phyloP scores from a whole-genome alignment of 1,140 invertebrate species.

The Drosophila auraria region DNA sequence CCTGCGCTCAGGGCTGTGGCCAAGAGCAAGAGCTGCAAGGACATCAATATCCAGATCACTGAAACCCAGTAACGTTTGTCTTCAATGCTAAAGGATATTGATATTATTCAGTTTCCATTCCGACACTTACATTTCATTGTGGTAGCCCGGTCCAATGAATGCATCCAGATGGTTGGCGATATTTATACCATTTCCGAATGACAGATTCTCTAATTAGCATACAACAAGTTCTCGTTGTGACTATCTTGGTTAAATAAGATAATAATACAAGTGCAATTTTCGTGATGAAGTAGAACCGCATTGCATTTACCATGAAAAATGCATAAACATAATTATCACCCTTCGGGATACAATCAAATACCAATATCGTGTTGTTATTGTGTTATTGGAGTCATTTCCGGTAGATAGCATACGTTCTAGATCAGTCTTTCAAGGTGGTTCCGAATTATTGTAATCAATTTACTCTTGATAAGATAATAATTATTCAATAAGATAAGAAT shows the following conservation, averaged over 20 bases:
- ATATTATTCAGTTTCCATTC: constrained; percentile 12
- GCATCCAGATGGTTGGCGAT: not conserved
- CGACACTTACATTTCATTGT: constrained; percentile 65
- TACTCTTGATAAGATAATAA: constrained; percentile 13
- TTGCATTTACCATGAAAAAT: not conserved
- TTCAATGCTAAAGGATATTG: constrained; percentile 28
- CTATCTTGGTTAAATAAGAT: constrained; percentile 24
- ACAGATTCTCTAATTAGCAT: constrained; percentile 62
- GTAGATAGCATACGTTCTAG: not conserved
- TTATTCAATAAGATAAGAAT: constrained; percentile 12
- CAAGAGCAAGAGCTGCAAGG: constrained; percentile 57
- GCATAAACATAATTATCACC: not conserved
- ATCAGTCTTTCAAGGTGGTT: constrained; percentile 4
- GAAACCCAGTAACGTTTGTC: constrained; percentile 21
- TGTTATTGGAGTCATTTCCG: constrained; percentile 1
- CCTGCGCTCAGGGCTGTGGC: constrained; percentile 45
- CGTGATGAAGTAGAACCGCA: not conserved
- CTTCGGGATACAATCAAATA: not conserved
- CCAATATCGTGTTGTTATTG: not conserved
- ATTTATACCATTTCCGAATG: constrained; percentile 58
- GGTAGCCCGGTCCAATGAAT: constrained; percentile 15
- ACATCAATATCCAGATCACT: constrained; percentile 59
- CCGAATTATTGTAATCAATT: constrained; percentile 4
- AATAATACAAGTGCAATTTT: not conserved
- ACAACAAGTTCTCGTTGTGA: constrained; percentile 45